Percentiles rank a stretch among this genome's conserved stretches.
These are phyloP conservation scores for Caenorhabditis zanzibari DNA, from an alignment of 2,888 invertebrate species.

Conservation along the genomic window DNA sequence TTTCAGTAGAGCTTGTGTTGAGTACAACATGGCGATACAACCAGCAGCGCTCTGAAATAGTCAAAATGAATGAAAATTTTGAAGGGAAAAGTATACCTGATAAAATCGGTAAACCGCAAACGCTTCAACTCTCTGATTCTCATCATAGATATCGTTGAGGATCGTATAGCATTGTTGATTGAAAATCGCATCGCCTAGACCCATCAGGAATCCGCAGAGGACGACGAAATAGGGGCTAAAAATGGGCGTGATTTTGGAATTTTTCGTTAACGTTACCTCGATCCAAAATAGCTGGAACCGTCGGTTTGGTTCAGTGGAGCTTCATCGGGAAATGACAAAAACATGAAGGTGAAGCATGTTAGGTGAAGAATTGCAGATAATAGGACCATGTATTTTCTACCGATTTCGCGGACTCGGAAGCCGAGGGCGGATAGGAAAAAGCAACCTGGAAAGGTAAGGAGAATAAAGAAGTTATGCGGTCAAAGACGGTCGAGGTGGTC, in stretches of 20 bases:
- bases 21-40: conserved; percentile 42
- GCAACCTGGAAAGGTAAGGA: neutral
- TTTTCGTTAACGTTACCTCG: conserved; percentile 10
- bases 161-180: conserved; percentile 63
- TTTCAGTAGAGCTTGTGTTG: conserved; percentile 11
- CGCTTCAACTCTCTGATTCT: conserved; percentile 45
- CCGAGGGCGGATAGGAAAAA: conserved; percentile 20
- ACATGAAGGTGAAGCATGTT: conserved; percentile 37
- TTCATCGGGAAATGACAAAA: conserved; percentile 51
- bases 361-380: conserved; percentile 45
- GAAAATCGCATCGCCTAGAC: conserved; percentile 53
- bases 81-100: conserved; percentile 16
- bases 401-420: conserved; percentile 34
- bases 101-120: conserved; percentile 62
- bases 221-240: conserved; percentile 27
- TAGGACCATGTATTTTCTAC: conserved; percentile 46
- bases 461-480: no score
- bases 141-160: conserved; percentile 53
- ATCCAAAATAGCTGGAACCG: neutral
- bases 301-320: conserved; percentile 38
- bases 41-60: conserved; percentile 47
- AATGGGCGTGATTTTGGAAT: neutral
- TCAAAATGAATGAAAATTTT: neutral
- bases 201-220: conserved; percentile 43
- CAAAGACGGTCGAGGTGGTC: no score